phyloP scores from a whole-genome alignment of 2,113 vertebrate genomes.

The Coryphaenoides rupestris region DNA sequence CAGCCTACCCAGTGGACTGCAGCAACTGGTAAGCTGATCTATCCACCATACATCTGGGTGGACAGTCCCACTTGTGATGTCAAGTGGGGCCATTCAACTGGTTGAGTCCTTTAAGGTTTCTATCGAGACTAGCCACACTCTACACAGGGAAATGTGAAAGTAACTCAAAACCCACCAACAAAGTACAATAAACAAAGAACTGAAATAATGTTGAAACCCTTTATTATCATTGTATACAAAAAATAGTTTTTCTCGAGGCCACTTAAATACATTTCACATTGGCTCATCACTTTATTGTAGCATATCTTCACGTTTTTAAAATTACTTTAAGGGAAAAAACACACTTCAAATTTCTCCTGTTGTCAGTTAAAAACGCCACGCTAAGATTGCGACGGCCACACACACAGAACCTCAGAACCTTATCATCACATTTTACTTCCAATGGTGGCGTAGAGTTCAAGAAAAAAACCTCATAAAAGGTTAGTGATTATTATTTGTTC shows the following conservation, averaged over 20 bases:
- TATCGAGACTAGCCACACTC: neutral
- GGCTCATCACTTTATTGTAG: constrained; percentile 43
- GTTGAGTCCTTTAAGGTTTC: too few species aligned
- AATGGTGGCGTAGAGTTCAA: constrained; percentile 40
- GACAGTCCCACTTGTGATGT: too few species aligned
- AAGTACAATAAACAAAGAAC: neutral
- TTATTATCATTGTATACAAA: constrained; percentile 81
- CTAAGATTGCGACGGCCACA: constrained; percentile 46
- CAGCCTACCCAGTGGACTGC: too few species aligned
- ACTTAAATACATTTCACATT: constrained; percentile 68
- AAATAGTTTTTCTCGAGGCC: constrained; percentile 71
- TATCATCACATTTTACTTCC: constrained; percentile 46
- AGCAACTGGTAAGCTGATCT: too few species aligned
- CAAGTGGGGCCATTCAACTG: too few species aligned
- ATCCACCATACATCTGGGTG: too few species aligned
- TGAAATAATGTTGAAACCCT: constrained; percentile 62
- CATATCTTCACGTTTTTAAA: constrained; percentile 43
- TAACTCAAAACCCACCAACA: constrained; percentile 22
- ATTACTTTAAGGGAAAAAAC: constrained; percentile 29
- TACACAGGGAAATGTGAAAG: neutral
- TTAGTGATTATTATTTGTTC: constrained; percentile 17
- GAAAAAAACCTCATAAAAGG: constrained; percentile 23
- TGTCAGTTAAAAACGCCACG: constrained; percentile 51
- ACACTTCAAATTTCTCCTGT: constrained; percentile 47
- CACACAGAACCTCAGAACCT: constrained; percentile 43